Evolutionary conservation across 2,113 vertebrate genomes (phyloP).

Genomic region (Edolisoma coerulescens): DNA sequence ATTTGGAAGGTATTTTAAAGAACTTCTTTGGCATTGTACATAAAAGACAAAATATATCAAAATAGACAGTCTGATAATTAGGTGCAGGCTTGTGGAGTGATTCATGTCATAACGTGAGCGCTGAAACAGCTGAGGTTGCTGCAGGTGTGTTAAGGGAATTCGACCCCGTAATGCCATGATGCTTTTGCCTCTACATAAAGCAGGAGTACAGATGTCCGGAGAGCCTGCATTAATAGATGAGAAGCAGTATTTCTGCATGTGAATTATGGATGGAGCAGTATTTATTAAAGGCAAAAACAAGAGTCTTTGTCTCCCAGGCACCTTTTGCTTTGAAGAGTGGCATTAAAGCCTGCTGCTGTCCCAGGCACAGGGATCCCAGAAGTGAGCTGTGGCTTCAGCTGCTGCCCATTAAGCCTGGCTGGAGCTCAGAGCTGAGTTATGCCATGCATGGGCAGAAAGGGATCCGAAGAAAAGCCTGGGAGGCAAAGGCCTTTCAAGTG

Average conservation of each 20-base stretch:
- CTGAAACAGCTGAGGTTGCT: conserved; percentile 36
- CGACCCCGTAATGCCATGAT: neutral
- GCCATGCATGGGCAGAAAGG: neutral
- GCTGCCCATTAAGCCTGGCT: neutral
- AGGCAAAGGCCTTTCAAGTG: neutral
- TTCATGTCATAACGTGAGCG: conserved; percentile 27
- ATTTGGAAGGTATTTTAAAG: conserved; percentile 2
- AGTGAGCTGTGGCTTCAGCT: neutral
- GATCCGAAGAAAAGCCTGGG: neutral
- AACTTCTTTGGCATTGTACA: neutral
- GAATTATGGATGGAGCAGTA: conserved; percentile 1
- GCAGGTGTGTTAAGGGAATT: conserved; percentile 53
- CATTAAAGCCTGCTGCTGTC: neutral
- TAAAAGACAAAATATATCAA: conserved; percentile 46
- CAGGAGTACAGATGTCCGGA: neutral
- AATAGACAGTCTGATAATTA: conserved; percentile 42
- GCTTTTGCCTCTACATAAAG: neutral
- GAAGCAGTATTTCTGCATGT: neutral
- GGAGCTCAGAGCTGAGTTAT: neutral
- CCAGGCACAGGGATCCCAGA: neutral
- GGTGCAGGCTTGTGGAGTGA: conserved; percentile 36
- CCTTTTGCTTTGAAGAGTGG: neutral
- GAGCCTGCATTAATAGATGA: neutral
- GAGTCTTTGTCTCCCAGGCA: neutral
- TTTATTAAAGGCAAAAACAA: neutral